Percentiles rank a stretch among this genome's conserved stretches.
phyloP scores from a whole-genome alignment of 2,113 vertebrate species.

The Butastur rufipennis region DNA sequence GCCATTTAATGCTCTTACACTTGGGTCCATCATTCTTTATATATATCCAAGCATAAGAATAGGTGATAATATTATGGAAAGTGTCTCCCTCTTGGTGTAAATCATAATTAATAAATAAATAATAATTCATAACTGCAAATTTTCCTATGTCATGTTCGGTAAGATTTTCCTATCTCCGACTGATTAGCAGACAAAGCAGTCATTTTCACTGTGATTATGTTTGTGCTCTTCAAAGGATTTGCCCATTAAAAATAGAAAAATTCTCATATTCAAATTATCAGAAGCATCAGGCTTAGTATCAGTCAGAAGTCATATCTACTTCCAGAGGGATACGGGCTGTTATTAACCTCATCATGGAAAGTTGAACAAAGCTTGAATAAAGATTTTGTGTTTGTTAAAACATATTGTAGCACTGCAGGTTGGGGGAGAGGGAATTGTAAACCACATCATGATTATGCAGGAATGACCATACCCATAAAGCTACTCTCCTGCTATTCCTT shows the following conservation, averaged over 20 bases:
- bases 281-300: neutral
- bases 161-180: neutral
- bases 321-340: neutral
- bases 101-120: neutral
- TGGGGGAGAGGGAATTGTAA: neutral
- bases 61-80: neutral
- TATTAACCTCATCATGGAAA: neutral
- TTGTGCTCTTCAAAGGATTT: neutral
- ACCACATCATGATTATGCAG: rapidly evolving
- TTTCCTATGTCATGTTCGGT: neutral
- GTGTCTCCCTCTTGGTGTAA: neutral
- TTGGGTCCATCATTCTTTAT: neutral
- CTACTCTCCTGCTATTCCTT: neutral
- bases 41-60: neutral
- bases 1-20: neutral
- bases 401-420: neutral
- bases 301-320: neutral
- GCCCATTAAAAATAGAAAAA: neutral
- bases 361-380: neutral
- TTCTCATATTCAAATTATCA: neutral
- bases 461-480: neutral
- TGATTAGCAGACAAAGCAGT: neutral
- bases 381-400: neutral
- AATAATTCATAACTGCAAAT: neutral
- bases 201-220: neutral